phyloP scores from a whole-genome alignment of 2,113 vertebrate genomes.

The Lagenorhynchus albirostris region DNA sequence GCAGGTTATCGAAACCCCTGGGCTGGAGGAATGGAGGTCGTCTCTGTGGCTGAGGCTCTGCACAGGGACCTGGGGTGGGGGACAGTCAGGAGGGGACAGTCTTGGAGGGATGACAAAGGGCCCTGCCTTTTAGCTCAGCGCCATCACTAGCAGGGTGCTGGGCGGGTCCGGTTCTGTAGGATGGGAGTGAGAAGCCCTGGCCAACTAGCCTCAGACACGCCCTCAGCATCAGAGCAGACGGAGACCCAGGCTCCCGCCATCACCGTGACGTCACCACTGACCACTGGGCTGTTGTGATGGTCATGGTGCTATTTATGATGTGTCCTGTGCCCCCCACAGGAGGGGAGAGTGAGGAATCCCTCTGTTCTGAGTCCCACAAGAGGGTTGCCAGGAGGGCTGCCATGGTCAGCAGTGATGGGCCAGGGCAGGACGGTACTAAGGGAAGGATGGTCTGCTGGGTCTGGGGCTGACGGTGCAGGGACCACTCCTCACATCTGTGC shows the following conservation, averaged over 20 bases:
- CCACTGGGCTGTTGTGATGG: accelerated
- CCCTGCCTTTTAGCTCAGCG: not conserved
- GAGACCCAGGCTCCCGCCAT: not conserved
- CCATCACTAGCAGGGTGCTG: accelerated
- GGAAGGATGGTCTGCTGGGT: not conserved
- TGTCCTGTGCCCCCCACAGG: not conserved
- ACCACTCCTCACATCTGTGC: accelerated
- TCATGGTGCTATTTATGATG: accelerated
- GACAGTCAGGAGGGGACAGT: not conserved
- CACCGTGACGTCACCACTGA: not conserved
- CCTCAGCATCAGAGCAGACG: not conserved
- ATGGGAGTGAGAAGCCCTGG: not conserved
- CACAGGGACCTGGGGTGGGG: too few species aligned
- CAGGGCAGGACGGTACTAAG: too few species aligned
- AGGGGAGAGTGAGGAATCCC: accelerated
- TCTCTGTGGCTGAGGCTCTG: too few species aligned
- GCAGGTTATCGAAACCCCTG: too few species aligned
- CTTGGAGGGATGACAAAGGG: not conserved
- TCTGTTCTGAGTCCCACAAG: not conserved
- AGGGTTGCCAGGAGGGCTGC: not conserved
- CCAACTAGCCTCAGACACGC: not conserved
- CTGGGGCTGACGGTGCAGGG: not conserved
- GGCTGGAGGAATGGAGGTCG: not conserved
- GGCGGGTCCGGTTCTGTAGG: accelerated
- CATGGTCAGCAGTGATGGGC: not conserved